phyloP scores from a whole-genome alignment of 64 coral and sea anemone genomes.

The Cladopsammia gracilis region DNA sequence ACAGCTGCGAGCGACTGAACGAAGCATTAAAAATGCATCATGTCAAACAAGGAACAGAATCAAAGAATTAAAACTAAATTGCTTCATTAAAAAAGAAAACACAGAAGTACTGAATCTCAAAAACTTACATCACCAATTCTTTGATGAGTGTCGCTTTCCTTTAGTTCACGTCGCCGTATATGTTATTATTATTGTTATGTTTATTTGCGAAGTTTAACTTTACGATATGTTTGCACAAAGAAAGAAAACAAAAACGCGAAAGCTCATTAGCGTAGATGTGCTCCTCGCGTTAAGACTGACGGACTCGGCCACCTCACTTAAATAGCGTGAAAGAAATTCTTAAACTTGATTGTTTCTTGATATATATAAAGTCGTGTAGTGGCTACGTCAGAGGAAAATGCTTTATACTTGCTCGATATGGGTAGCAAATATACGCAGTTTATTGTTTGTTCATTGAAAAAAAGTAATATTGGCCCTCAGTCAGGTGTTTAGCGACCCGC shows the following conservation, averaged over 20 bases:
- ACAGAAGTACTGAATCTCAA: neutral
- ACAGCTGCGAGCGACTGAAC: conserved; percentile 5
- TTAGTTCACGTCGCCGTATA: conserved; percentile 19
- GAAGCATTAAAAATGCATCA: conserved; percentile 54
- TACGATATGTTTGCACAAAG: conserved; percentile 46
- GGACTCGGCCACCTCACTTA: conserved; percentile 4
- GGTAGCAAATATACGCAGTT: conserved; percentile 32
- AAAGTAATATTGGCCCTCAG: conserved; percentile 55
- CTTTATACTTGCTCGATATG: conserved; percentile 25
- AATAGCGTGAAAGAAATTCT: conserved; percentile 9
- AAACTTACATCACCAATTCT: conserved; percentile 12
- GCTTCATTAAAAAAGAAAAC: neutral
- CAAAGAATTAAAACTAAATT: conserved; percentile 48
- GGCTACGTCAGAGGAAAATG: conserved; percentile 1
- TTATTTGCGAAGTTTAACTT: conserved; percentile 52
- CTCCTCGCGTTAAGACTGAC: conserved; percentile 18
- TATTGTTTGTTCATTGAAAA: conserved; percentile 41
- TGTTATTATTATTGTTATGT: conserved; percentile 38
- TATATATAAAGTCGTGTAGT: neutral
- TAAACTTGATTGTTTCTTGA: neutral
- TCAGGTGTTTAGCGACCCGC: conserved; percentile 53
- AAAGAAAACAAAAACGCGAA: conserved; percentile 46
- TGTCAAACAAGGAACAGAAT: conserved; percentile 36
- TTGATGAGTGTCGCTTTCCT: neutral
- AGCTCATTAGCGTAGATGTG: conserved; percentile 46